Evolutionary conservation across 2,113 vertebrate species (phyloP).

Genomic region (Xenus cinereus): DNA sequence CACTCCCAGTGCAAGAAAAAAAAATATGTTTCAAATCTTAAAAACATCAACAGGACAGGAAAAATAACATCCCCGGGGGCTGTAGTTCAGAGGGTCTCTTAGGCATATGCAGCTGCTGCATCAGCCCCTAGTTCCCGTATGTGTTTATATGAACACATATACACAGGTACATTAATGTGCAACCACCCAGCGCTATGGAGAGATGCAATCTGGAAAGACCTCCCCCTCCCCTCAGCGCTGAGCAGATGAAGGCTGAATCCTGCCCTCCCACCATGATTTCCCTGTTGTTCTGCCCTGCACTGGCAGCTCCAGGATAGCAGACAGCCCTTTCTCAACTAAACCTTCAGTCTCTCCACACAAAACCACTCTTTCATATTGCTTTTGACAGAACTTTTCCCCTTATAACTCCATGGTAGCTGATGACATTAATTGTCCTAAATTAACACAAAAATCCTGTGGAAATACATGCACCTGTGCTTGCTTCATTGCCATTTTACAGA

Average conservation of each 20-base stretch:
- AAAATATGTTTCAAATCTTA: background rate
- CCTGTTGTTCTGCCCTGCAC: background rate
- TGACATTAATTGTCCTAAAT: slow-evolving; percentile 64
- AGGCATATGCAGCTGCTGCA: no score
- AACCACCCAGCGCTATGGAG: accelerated
- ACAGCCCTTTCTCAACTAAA: slow-evolving; percentile 46
- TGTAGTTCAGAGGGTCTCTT: slow-evolving; percentile 74
- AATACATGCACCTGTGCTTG: background rate
- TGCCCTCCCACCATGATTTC: background rate
- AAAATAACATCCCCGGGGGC: background rate
- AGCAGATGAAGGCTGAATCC: background rate
- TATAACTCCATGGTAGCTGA: slow-evolving; percentile 62
- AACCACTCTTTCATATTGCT: slow-evolving; percentile 65
- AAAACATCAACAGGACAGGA: background rate
- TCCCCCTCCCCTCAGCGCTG: background rate
- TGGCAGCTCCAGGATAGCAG: background rate
- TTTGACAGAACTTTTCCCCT: slow-evolving; percentile 68
- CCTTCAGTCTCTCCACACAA: slow-evolving; percentile 71
- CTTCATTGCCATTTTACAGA: background rate
- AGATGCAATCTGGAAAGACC: accelerated
- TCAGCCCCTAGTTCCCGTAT: background rate
- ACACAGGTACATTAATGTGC: accelerated
- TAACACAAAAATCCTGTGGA: background rate
- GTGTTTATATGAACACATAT: accelerated
- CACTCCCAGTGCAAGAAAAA: background rate